A percentile compares a stretch with the other conserved stretches of the same genome.
These are phyloP conservation scores for Pharmacophagus antenor DNA, from an alignment of 2,888 invertebrate genomes.

Conservation along the genomic window DNA sequence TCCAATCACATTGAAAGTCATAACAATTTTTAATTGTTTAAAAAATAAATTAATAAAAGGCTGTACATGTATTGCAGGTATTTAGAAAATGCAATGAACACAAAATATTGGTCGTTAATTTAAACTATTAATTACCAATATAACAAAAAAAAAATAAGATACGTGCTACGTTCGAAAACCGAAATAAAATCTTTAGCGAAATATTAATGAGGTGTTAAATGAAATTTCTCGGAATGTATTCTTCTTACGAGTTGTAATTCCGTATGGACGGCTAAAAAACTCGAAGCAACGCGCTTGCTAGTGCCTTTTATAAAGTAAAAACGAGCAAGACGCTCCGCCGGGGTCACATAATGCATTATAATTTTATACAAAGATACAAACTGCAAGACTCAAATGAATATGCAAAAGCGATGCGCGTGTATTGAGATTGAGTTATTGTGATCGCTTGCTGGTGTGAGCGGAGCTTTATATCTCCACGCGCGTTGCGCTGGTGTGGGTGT, in stretches of 20 bases:
- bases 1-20: too few relatives aligned
- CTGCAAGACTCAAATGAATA: conserved; percentile 74
- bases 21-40: too few relatives aligned
- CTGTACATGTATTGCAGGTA: too few relatives aligned
- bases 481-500: conserved; percentile 35
- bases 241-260: conserved; percentile 19
- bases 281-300: conserved; percentile 33
- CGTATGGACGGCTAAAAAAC: conserved; percentile 21
- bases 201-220: conserved; percentile 29
- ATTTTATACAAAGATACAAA: conserved; percentile 81
- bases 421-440: conserved; percentile 77
- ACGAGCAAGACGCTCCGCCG: conserved; percentile 46
- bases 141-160: too few relatives aligned
- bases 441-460: conserved; percentile 52
- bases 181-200: conserved; percentile 5
- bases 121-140: too few relatives aligned
- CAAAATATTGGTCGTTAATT: too few relatives aligned
- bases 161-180: too few relatives aligned
- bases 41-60: too few relatives aligned
- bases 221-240: conserved; percentile 25
- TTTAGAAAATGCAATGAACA: too few relatives aligned
- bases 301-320: conserved; percentile 52
- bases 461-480: conserved; percentile 29
- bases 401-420: conserved; percentile 71
- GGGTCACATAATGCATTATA: conserved; percentile 79